Conservation (phyloP, 2,113 vertebrate genomes). For the Lagopus leucura region DNA sequence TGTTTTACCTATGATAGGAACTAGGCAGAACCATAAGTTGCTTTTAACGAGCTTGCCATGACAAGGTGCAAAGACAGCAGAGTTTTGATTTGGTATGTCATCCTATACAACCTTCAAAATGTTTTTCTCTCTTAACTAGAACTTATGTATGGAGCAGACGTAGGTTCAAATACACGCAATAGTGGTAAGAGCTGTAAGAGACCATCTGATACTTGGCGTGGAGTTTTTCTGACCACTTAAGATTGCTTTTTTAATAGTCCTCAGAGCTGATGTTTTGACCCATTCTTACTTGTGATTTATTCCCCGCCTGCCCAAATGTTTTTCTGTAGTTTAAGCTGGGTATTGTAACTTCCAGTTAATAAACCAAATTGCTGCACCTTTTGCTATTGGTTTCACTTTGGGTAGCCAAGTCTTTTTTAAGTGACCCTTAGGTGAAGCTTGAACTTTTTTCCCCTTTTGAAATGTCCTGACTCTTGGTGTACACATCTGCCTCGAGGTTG, state of each 20-base stretch:
- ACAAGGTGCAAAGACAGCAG: neutral
- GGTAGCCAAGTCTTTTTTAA: neutral
- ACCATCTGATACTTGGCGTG: neutral
- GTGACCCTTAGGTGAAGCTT: neutral
- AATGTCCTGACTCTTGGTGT: neutral
- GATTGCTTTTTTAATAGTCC: neutral
- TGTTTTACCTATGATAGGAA: slow-evolving; percentile 32
- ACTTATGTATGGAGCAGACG: neutral
- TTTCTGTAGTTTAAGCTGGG: neutral
- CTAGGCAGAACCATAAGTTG: slow-evolving; percentile 33
- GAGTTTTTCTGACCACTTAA: neutral
- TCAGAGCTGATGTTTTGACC: neutral
- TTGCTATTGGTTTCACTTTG: neutral
- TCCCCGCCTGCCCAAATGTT: neutral
- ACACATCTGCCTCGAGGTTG: neutral
- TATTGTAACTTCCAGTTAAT: neutral
- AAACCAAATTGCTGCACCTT: neutral
- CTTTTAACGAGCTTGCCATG: slow-evolving; percentile 44
- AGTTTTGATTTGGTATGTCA: neutral
- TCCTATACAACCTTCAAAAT: neutral
- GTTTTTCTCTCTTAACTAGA: neutral
- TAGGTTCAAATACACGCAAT: neutral
- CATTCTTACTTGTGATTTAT: neutral
- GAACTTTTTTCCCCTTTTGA: neutral
- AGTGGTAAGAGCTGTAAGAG: neutral